These are phyloP conservation scores for Sphaerophoria rueppellii DNA, from an alignment of 2,888 invertebrate species.

Conservation along the genomic window DNA sequence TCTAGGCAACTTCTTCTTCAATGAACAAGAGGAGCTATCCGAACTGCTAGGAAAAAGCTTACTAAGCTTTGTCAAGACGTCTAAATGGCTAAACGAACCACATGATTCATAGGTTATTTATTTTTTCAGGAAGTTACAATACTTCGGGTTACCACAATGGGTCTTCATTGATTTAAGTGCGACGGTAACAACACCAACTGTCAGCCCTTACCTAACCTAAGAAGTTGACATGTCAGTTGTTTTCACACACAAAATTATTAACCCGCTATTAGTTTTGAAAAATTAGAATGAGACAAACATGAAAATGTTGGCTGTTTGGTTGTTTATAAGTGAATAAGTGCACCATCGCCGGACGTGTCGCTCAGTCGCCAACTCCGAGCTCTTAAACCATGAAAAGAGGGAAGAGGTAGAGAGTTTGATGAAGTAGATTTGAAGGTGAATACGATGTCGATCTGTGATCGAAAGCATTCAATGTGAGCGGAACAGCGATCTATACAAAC, in stretches of 20 bases:
- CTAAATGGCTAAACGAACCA: no score
- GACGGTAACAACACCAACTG: no score
- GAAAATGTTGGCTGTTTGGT: slow-evolving; percentile 48
- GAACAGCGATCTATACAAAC: background rate
- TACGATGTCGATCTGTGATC: slow-evolving; percentile 43
- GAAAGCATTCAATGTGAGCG: slow-evolving; percentile 68
- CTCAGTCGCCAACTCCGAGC: background rate
- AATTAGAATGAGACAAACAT: slow-evolving; percentile 64
- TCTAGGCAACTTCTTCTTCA: no score
- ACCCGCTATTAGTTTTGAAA: slow-evolving; percentile 7
- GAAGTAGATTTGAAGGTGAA: background rate
- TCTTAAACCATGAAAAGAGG: background rate
- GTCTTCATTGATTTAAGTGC: no score
- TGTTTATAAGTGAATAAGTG: slow-evolving; percentile 28
- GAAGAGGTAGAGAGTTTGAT: background rate
- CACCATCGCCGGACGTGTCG: background rate
- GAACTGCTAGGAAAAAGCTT: no score
- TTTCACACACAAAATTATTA: background rate
- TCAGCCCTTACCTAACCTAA: no score
- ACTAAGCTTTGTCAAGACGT: no score
- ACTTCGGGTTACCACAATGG: no score
- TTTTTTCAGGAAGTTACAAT: no score
- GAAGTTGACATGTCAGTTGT: background rate
- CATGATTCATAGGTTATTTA: no score
- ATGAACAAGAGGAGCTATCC: no score